A percentile compares a stretch with the other conserved stretches of the same genome.
Evolutionary conservation across 2,797 vertebrate genomes (phyloP).

Genomic region (Craterocephalus amniculus): DNA sequence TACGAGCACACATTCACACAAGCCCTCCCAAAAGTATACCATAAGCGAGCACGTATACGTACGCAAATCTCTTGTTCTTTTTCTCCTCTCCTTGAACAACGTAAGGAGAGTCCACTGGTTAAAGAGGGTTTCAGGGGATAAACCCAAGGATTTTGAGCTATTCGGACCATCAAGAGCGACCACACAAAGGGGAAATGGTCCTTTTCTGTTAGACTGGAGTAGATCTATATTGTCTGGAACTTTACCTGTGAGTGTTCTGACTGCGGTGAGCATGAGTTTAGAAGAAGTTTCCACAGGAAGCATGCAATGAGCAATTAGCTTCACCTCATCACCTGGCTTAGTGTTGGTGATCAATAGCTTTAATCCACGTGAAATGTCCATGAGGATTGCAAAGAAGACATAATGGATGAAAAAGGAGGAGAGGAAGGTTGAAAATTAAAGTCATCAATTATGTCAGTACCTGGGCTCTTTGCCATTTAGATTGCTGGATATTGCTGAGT

Average conservation of each 20-base stretch:
- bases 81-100: constrained; percentile 22
- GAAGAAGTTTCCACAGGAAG: constrained; percentile 36
- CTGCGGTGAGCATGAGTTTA: constrained; percentile 34
- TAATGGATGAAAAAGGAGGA: constrained; percentile 18
- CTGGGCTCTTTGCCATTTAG: constrained; percentile 21
- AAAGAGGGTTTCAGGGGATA: constrained; percentile 23
- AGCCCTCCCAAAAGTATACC: constrained; percentile 29
- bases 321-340: constrained; percentile 54
- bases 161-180: constrained; percentile 29
- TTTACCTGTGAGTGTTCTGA: constrained; percentile 76
- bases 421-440: constrained; percentile 61
- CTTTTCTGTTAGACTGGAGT: constrained; percentile 54
- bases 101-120: constrained; percentile 5
- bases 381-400: constrained; percentile 17
- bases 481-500: constrained; percentile 8
- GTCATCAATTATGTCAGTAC: constrained; percentile 49
- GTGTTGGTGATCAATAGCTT: constrained; percentile 70
- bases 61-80: constrained; percentile 39
- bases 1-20: constrained; percentile 12
- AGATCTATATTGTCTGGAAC: constrained; percentile 18
- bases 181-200: neutral
- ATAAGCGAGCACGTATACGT: constrained; percentile 19
- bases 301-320: constrained; percentile 47
- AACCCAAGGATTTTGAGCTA: constrained; percentile 32
- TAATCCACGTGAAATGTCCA: constrained; percentile 55